phyloP scores from a whole-genome alignment of 2,888 invertebrate genomes.

The Cinara cedri region DNA sequence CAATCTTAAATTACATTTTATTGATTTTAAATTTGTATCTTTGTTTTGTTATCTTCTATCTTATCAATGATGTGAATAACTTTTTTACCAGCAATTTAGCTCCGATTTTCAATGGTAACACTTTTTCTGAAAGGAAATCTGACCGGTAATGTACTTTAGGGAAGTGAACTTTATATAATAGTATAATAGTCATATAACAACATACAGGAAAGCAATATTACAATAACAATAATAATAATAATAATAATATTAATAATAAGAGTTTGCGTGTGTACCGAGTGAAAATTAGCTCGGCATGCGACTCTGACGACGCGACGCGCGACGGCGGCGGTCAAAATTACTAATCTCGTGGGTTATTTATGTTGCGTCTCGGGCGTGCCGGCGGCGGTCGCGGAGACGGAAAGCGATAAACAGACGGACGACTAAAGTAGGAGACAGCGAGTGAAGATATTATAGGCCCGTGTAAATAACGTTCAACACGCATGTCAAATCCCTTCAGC shows the following conservation, averaged over 20 bases:
- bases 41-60: no score
- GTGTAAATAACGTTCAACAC: slow-evolving; percentile 47
- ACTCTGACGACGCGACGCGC: not conserved
- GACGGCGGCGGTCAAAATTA: slow-evolving; percentile 33
- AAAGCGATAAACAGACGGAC: not conserved
- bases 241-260: no score
- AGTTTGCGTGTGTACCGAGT: not conserved
- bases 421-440: not conserved
- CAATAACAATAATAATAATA: slow-evolving; percentile 9
- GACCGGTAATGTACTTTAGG: no score
- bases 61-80: no score
- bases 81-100: no score
- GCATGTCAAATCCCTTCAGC: slow-evolving; percentile 31
- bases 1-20: no score
- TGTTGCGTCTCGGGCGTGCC: slow-evolving; percentile 38
- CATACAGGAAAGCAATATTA: no score
- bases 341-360: slow-evolving; percentile 55
- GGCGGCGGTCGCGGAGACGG: not conserved
- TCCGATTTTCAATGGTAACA: no score
- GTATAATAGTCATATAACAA: not conserved
- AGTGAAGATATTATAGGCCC: not conserved
- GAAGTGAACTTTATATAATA: not conserved
- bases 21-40: no score
- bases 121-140: no score
- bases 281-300: slow-evolving; percentile 8